phyloP scores from a whole-genome alignment of 2,888 invertebrate species.

The Emmelina monodactyla region DNA sequence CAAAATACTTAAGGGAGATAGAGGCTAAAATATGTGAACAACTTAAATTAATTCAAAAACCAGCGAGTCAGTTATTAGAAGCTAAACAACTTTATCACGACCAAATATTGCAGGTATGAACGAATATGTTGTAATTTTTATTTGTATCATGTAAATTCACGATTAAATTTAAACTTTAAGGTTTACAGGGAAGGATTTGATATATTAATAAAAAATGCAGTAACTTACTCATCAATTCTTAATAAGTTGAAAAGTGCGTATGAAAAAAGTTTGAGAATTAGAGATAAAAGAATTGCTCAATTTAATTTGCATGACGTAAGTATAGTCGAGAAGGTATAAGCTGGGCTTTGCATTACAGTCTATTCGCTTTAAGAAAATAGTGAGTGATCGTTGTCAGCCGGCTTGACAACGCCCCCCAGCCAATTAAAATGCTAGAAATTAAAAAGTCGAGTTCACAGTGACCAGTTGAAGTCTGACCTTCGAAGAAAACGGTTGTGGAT shows the following conservation, averaged over 20 bases:
- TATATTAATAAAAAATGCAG: constrained; percentile 30
- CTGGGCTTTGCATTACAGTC: no score
- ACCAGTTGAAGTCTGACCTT: no score
- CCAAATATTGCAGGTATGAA: constrained; percentile 33
- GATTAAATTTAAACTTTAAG: constrained; percentile 23
- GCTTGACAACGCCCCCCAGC: no score
- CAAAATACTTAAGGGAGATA: constrained; percentile 42
- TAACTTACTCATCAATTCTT: constrained; percentile 40
- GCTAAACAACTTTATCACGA: constrained; percentile 35
- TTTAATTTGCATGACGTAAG: constrained; percentile 49
- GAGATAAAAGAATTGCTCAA: constrained; percentile 44
- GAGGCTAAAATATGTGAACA: constrained; percentile 25
- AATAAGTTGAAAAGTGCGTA: constrained; percentile 42
- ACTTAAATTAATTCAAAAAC: constrained; percentile 27
- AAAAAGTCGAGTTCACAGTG: no score
- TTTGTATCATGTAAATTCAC: neutral
- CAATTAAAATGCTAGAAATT: no score
- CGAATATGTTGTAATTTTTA: neutral
- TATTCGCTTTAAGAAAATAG: no score
- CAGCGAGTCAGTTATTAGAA: constrained; percentile 31
- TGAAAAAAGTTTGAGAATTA: constrained; percentile 36
- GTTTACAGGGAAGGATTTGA: constrained; percentile 43
- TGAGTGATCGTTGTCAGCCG: no score
- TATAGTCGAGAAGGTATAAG: no score
- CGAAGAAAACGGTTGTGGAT: no score